Evolutionary conservation across 2,797 vertebrate species (phyloP).

Genomic region (Capromys pilorides): DNA sequence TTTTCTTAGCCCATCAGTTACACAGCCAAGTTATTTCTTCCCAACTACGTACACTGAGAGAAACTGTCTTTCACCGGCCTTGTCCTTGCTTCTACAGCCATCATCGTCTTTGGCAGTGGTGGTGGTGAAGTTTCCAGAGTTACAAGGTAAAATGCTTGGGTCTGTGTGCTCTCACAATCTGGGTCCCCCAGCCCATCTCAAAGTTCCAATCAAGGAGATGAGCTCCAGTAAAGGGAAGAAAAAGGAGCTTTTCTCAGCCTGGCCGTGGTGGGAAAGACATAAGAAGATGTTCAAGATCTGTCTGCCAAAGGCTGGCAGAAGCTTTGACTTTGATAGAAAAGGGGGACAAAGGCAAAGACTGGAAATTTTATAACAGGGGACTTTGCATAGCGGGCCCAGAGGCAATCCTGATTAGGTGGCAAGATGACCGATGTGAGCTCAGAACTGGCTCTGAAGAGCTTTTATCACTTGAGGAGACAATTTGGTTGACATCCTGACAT

Average conservation of each 20-base stretch:
- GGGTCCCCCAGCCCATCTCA: not conserved
- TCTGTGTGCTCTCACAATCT: not conserved
- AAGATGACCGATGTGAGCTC: no score
- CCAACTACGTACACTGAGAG: not conserved
- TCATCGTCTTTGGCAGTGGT: not conserved
- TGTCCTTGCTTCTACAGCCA: not conserved
- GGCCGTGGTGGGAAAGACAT: not conserved
- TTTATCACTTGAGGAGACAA: not conserved
- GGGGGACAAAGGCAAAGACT: not conserved
- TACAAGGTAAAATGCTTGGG: not conserved
- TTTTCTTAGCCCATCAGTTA: not conserved
- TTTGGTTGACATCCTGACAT: not conserved
- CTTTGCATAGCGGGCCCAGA: not conserved
- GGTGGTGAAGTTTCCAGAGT: fast-evolving
- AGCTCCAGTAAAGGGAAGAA: no score
- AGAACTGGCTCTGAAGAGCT: not conserved
- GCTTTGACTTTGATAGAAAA: not conserved
- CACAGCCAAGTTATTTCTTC: not conserved
- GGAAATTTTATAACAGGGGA: not conserved
- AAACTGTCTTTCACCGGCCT: not conserved
- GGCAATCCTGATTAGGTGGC: not conserved
- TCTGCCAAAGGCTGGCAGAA: not conserved
- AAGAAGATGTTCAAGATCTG: not conserved
- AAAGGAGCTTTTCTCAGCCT: not conserved
- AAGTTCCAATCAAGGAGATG: not conserved